Percentiles rank a stretch among this genome's conserved stretches.
phyloP scores from a whole-genome alignment of 2,888 invertebrate genomes.

The Leistus spinibarbis region DNA sequence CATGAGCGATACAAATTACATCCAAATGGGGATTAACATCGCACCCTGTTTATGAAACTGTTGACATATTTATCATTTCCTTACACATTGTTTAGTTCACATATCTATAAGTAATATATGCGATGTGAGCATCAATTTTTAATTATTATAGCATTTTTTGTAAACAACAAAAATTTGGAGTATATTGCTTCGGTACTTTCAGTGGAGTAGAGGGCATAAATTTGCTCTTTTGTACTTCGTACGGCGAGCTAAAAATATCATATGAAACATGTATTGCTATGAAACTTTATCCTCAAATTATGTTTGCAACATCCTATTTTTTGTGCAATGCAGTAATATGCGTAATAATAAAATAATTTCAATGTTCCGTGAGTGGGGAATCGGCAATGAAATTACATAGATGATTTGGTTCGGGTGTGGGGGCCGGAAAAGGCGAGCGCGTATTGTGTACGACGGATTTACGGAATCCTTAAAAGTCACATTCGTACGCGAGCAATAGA shows the following conservation, averaged over 20 bases:
- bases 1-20: background rate
- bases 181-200: too few species aligned
- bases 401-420: background rate
- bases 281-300: too few species aligned
- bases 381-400: background rate
- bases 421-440: background rate
- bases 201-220: too few species aligned
- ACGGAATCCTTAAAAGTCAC: slow-evolving; percentile 37
- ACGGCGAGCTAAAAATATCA: too few species aligned
- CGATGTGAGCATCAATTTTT: too few species aligned
- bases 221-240: too few species aligned
- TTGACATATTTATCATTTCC: background rate
- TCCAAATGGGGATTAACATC: background rate
- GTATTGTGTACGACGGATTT: slow-evolving; percentile 21
- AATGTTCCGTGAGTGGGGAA: background rate
- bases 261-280: too few species aligned
- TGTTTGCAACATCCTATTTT: too few species aligned
- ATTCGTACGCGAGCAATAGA: slow-evolving; percentile 31
- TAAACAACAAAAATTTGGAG: too few species aligned
- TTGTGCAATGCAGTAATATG: background rate
- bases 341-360: background rate
- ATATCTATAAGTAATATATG: too few species aligned
- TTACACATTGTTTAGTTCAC: background rate
- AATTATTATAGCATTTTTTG: too few species aligned
- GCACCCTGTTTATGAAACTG: background rate